Conservation (phyloP, 2,113 vertebrate species). For the Brachyhypopomus gauderio region DNA sequence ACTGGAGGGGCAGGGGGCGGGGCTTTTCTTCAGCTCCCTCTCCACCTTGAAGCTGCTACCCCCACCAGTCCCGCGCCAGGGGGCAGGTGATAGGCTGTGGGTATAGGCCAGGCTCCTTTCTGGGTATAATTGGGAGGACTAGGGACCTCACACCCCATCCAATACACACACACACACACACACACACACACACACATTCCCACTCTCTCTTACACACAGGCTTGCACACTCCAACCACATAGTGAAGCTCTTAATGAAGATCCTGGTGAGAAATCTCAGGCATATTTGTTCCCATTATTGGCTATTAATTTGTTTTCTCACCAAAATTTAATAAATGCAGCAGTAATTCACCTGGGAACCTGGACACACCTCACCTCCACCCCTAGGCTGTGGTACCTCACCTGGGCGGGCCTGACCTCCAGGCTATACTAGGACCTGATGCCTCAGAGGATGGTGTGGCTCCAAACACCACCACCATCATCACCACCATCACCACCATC, state of each 20-base stretch:
- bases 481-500: too few relatives aligned
- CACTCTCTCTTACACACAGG: too few relatives aligned
- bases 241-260: slow-evolving; percentile 55
- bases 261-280: slow-evolving; percentile 65
- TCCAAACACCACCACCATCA: background rate
- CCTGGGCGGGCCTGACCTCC: too few relatives aligned
- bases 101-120: slow-evolving; percentile 20
- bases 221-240: background rate
- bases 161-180: too few relatives aligned
- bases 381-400: too few relatives aligned
- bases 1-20: slow-evolving; percentile 6
- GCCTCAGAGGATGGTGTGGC: slow-evolving; percentile 27
- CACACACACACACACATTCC: too few relatives aligned
- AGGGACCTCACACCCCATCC: background rate
- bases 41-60: slow-evolving; percentile 16
- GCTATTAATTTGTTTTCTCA: slow-evolving; percentile 69
- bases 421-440: too few relatives aligned
- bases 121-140: slow-evolving; percentile 42
- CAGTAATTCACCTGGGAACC: too few relatives aligned
- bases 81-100: background rate
- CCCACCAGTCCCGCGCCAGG: background rate
- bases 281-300: slow-evolving; percentile 73
- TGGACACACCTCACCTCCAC: too few relatives aligned
- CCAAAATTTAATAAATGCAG: slow-evolving; percentile 72
- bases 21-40: slow-evolving; percentile 29